These are phyloP conservation scores for Dasyurus viverrinus DNA, from an alignment of 2,113 vertebrate species.

Conservation along the genomic window DNA sequence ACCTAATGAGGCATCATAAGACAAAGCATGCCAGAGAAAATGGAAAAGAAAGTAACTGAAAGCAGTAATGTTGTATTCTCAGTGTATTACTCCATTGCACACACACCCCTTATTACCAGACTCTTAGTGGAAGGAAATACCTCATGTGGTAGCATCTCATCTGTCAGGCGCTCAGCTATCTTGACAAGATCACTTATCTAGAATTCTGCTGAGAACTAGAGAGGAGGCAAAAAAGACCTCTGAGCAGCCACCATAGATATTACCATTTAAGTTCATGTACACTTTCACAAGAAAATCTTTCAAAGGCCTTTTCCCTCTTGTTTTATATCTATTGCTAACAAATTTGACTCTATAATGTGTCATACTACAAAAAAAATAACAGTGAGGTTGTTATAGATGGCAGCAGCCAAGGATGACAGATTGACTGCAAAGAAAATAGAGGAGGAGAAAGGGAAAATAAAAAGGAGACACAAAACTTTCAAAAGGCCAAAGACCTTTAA, in stretches of 20 bases:
- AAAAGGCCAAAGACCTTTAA: not conserved
- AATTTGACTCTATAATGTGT: not conserved
- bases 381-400: not conserved
- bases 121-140: not conserved
- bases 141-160: not conserved
- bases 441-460: not conserved
- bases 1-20: not conserved
- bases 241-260: not conserved
- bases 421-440: not conserved
- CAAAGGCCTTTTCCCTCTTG: not conserved
- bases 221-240: not conserved
- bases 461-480: not conserved
- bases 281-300: not conserved
- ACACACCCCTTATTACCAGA: not conserved
- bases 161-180: not conserved
- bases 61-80: not conserved
- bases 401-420: not conserved
- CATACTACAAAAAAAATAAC: not conserved
- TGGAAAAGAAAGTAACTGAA: not conserved
- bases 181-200: not conserved
- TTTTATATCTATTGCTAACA: not conserved
- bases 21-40: not conserved
- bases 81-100: not conserved
- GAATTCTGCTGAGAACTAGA: not conserved
- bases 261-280: not conserved